Conservation (phyloP, 2,797 vertebrate species). For the Paratrypauchen microcephalus region DNA sequence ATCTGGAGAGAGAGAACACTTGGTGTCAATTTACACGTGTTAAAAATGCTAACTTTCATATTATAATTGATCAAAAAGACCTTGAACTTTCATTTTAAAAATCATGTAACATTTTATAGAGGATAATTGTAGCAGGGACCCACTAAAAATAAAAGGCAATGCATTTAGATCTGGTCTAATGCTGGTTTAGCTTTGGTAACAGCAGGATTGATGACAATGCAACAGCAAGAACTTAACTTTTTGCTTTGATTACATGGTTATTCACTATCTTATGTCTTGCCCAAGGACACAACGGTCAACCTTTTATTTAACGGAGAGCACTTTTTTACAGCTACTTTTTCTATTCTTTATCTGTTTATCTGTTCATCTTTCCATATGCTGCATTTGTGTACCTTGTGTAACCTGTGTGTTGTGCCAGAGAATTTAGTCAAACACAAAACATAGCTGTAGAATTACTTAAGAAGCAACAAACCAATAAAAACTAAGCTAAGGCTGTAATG, state of each 20-base stretch:
- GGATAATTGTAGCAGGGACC: neutral
- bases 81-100: neutral
- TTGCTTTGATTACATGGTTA: neutral
- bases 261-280: neutral
- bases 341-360: too few species aligned
- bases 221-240: neutral
- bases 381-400: too few species aligned
- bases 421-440: conserved; percentile 23
- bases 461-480: too few species aligned
- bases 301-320: too few species aligned
- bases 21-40: conserved; percentile 34
- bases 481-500: neutral
- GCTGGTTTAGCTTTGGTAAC: neutral
- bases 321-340: too few species aligned
- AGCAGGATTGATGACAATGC: neutral
- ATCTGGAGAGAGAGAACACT: conserved; percentile 41
- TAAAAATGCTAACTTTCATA: neutral
- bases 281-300: neutral
- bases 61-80: neutral
- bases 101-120: neutral
- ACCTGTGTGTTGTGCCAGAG: neutral
- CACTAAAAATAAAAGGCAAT: neutral
- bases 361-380: too few species aligned
- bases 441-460: too few species aligned
- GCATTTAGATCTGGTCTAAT: neutral